Base-by-base conservation (phyloP, 2,888 invertebrate species). In the Rhagium mordax region DNA sequence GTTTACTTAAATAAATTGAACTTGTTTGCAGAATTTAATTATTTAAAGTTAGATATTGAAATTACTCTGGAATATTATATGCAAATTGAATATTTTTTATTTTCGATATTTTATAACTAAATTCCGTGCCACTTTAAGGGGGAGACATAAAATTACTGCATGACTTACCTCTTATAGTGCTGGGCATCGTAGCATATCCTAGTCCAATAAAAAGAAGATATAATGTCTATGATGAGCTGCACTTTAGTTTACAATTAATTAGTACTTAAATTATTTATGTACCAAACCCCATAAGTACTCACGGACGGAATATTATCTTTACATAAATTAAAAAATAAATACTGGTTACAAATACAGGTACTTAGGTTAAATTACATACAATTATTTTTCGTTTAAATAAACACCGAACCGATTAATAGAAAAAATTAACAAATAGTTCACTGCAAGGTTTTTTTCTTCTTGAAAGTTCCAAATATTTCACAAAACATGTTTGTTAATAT, bases 81-180 rank as follows among this genome's bases (percentile, higher is more conserved):
- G n/a, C n/a, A n/a, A n/a, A n/a, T n/a, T n/a, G n/a, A n/a, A n/a
- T n/a, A n/a, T n/a, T n/a, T n/a, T n/a, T n/a, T n/a, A n/a, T n/a
- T n/a, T n/a, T n/a, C n/a, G n/a, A n/a, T n/a, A n/a, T n/a, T n/a
- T n/a, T n/a, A n/a, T n/a, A n/a, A n/a, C n/a, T n/a, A n/a, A n/a
- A n/a, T n/a, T n/a, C n/a, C n/a, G n/a, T n/a, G n/a, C n/a, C n/a
- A n/a, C n/a, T n/a, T n/a, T n/a, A n/a, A n/a, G n/a, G n/a, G n/a
- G n/a, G n/a, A n/a, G n/a, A n/a, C n/a, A n/a, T n/a, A n/a, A n/a
- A n/a, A n/a, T n/a, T n/a, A n/a, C n/a, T n/a, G n/a, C n/a, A 59
- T 1, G 33, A 84, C 87, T 85, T 81, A 88, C 88, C 88, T 88
- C 88, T 87, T 85, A 88, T 88, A 81, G 88, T 88, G 84, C 88